Evolutionary conservation across 2,113 vertebrate species (phyloP), one percentile per base, ranked within the genome.

Genomic region (Smithornis capensis): DNA sequence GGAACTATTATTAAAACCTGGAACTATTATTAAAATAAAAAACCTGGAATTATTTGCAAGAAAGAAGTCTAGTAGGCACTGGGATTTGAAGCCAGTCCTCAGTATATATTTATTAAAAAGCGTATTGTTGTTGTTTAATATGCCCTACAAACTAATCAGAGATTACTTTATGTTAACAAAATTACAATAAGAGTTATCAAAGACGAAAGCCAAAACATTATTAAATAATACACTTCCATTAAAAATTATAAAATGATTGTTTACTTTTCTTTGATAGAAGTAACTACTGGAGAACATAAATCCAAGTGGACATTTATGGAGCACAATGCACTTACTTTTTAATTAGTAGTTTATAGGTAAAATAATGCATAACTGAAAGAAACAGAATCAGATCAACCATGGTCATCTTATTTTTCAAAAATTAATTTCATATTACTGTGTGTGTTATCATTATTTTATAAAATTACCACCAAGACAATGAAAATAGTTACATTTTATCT

Each of bases 181-280:
- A 87, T 85, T 73, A 93, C 56, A 79, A 33, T 33, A 55, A 37
- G 63, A 85, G 40, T 57, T 81, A 80, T 14, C 0, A 0, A 92
- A 90, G 57, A 67, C 42, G 91, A 89, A 91, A 96, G 45, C 49
- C n/a, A 60, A 55, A 85, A 7, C 49, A 73, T 90, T 79, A 95
- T 85, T 80, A 73, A 94, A 92, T 91, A 91, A 95, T 87, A 79
- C 1, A 19, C 6, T 87, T 24, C 78, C 81, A 95, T 92, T 94
- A 95, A 92, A 93, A 87, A 85, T 29, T 42, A 64, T 31, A 37
- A 96, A 94, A 45, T 25, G 1, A n/a, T 71, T 84, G 29, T 78
- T 92, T 92, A 56, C 44, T 87, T 94, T 37, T 84, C 45, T 87
- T 84, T 69, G 74, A 84, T 69, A 50, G 11, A 76, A 79, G 37